Evolutionary conservation across 2,113 vertebrate species (phyloP).

Genomic region (Pterophyllum scalare): DNA sequence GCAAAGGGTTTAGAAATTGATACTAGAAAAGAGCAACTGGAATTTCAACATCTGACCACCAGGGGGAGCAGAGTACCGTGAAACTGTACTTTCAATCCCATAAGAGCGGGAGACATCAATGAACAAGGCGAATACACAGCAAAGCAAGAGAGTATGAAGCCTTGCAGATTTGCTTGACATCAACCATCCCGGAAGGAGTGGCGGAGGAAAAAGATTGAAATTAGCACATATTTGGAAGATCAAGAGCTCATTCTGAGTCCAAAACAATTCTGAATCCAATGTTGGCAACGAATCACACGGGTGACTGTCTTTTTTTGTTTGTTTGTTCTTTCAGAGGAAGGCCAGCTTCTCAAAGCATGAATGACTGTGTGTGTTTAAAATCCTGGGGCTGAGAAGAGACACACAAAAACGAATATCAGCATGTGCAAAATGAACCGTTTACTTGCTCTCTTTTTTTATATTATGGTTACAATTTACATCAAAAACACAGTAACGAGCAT

Average conservation of each 20-base stretch:
- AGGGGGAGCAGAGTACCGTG: slow-evolving; percentile 62
- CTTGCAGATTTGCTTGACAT: slow-evolving; percentile 19
- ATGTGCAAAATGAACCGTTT: not conserved
- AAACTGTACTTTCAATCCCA: slow-evolving; percentile 15
- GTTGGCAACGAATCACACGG: slow-evolving; percentile 64
- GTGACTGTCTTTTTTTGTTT: not conserved
- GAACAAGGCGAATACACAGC: slow-evolving; percentile 29
- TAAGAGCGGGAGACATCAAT: slow-evolving; percentile 24
- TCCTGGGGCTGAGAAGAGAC: slow-evolving; percentile 80
- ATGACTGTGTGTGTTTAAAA: slow-evolving; percentile 98
- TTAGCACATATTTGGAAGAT: slow-evolving; percentile 36
- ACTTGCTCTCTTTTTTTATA: not conserved
- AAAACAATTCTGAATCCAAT: slow-evolving; percentile 32
- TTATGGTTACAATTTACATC: not conserved
- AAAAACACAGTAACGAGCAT: not conserved
- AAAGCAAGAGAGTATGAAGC: slow-evolving; percentile 42
- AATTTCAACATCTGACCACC: slow-evolving; percentile 45
- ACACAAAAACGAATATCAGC: not conserved
- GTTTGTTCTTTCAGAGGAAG: slow-evolving; percentile 9
- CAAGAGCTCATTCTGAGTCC: slow-evolving; percentile 50
- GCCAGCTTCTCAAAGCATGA: slow-evolving; percentile 89
- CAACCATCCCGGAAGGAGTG: not conserved
- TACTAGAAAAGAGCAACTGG: not conserved
- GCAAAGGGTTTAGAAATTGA: not conserved
- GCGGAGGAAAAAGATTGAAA: slow-evolving; percentile 15